Evolutionary conservation across 2,888 invertebrate genomes (phyloP).

Genomic region (Melikaiella ostensackeni): DNA sequence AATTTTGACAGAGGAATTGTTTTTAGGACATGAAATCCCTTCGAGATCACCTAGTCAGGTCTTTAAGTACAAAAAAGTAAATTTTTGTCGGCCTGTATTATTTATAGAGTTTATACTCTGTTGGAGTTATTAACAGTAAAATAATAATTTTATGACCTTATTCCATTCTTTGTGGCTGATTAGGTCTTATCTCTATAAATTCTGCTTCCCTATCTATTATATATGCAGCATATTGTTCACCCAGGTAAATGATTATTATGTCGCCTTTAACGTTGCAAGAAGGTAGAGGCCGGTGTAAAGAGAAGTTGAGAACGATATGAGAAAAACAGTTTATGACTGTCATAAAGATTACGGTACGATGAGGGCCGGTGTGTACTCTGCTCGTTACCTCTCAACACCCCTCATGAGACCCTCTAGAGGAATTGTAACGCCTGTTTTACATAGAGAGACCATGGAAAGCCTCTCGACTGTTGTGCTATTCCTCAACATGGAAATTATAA

Average conservation of each 20-base stretch:
- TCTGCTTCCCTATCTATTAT: slow-evolving; percentile 1
- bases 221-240: neutral
- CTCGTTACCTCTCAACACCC: slow-evolving; percentile 19
- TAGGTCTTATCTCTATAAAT: neutral
- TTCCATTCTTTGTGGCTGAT: neutral
- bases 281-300: slow-evolving; percentile 14
- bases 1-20: too few species aligned
- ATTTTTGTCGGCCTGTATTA: too few species aligned
- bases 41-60: too few species aligned
- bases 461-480: neutral
- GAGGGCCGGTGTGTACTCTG: slow-evolving; percentile 47
- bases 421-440: slow-evolving; percentile 33
- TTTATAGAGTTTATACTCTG: neutral
- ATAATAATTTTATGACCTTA: neutral
- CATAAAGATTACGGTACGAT: slow-evolving; percentile 52
- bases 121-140: neutral
- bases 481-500: neutral
- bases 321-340: slow-evolving; percentile 49
- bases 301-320: slow-evolving; percentile 45
- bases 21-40: too few species aligned
- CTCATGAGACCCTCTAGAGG: neutral
- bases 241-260: slow-evolving; percentile 34
- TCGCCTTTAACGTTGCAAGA: slow-evolving; percentile 20
- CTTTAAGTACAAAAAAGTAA: too few species aligned
- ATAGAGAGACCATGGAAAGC: slow-evolving; percentile 7